phyloP scores from a whole-genome alignment of 2,888 invertebrate genomes.

The Acrobasis consociella region DNA sequence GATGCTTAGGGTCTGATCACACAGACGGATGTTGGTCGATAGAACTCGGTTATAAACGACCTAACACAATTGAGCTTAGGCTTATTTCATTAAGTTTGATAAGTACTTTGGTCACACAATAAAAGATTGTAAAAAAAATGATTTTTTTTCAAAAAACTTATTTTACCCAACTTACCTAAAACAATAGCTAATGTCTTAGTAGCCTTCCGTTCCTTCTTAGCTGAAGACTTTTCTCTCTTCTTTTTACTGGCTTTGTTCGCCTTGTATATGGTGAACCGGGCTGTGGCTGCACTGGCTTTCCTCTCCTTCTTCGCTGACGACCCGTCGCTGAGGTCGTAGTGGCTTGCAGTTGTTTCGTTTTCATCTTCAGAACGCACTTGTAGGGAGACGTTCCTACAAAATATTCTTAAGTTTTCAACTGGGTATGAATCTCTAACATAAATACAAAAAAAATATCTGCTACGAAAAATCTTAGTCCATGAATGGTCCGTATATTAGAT shows the following conservation, averaged over 20 bases:
- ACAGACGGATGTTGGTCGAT: too few relatives aligned
- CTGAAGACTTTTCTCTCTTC: constrained; percentile 96
- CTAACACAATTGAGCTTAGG: too few relatives aligned
- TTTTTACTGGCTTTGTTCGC: constrained; percentile 97
- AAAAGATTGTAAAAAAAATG: too few relatives aligned
- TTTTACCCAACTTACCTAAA: constrained; percentile 97
- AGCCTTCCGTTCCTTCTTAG: constrained; percentile 97
- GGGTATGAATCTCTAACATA: not conserved
- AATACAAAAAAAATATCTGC: too few relatives aligned
- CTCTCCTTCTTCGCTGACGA: constrained; percentile 86
- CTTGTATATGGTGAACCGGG: constrained; percentile 95
- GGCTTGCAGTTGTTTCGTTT: constrained; percentile 54
- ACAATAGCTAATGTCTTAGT: constrained; percentile 99
- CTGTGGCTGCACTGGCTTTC: constrained; percentile 85
- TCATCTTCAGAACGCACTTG: constrained; percentile 69
- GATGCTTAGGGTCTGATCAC: too few relatives aligned
- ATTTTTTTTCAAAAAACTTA: too few relatives aligned
- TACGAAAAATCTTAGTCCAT: too few relatives aligned
- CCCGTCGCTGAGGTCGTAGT: constrained; percentile 68
- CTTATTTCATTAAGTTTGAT: too few relatives aligned
- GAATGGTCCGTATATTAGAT: too few relatives aligned
- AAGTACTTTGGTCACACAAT: too few relatives aligned
- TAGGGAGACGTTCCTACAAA: constrained; percentile 84
- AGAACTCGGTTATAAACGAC: too few relatives aligned
- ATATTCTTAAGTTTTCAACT: constrained; percentile 12